A percentile compares a stretch with the other conserved stretches of the same genome.
These are phyloP conservation scores for Caenorhabditis virilis DNA, from an alignment of 2,888 invertebrate species.

Conservation along the genomic window DNA sequence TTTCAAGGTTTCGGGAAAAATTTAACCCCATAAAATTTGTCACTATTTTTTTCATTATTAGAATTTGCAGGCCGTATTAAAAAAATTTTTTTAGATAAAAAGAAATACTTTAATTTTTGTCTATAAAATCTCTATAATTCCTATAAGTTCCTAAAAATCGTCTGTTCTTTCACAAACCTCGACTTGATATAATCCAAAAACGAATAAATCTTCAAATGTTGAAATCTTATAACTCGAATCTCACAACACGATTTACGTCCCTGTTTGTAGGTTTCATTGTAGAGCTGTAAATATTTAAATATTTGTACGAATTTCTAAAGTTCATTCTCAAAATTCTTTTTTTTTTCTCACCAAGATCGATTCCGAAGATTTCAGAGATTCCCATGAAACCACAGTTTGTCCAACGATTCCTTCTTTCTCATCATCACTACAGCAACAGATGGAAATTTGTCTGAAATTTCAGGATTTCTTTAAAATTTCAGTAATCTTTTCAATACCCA, in stretches of 20 bases:
- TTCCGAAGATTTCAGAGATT: conserved; percentile 17
- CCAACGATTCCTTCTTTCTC: conserved; percentile 30
- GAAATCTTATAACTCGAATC: conserved; percentile 46
- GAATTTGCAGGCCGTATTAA: no score
- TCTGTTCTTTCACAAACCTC: no score
- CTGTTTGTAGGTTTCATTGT: conserved; percentile 29
- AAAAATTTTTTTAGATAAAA: no score
- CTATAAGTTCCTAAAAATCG: no score
- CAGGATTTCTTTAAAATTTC: conserved; percentile 12
- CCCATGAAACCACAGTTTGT: conserved; percentile 12
- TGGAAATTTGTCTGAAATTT: conserved; percentile 34
- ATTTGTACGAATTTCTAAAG: no score
- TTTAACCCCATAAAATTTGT: no score
- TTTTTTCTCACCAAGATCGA: conserved; percentile 13
- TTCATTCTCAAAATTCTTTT: no score
- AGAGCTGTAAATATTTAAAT: conserved; percentile 14
- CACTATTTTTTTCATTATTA: no score
- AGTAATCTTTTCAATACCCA: background rate
- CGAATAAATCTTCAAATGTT: conserved; percentile 49
- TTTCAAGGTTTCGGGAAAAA: no score
- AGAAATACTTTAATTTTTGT: no score
- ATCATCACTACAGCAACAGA: conserved; percentile 26
- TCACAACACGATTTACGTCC: conserved; percentile 50
- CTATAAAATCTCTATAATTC: no score
- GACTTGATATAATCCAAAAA: conserved; percentile 54